Evolutionary conservation across 2,113 vertebrate species (phyloP).

Genomic region (Bujurquina vittata): DNA sequence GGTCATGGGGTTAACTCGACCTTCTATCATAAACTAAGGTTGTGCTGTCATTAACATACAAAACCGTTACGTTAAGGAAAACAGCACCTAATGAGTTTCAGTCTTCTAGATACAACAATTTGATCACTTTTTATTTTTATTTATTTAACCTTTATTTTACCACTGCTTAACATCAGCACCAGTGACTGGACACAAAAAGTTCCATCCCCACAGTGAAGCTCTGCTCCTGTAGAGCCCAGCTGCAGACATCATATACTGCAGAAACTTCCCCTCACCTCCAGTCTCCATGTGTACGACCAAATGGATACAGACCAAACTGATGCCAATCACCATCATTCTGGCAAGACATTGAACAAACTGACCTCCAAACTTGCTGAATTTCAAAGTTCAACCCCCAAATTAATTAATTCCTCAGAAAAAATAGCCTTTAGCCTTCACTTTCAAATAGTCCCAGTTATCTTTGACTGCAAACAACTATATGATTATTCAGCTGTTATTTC

Average conservation of each 20-base stretch:
- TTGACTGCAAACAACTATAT: not conserved
- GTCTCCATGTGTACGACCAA: not conserved
- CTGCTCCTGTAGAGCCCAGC: not conserved
- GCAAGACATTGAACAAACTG: not conserved
- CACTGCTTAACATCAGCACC: too few relatives aligned
- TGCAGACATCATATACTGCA: not conserved
- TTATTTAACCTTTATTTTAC: too few relatives aligned
- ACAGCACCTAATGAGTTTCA: not conserved
- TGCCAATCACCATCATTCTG: not conserved
- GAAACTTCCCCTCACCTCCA: not conserved
- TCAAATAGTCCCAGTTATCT: not conserved
- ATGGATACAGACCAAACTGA: too few relatives aligned
- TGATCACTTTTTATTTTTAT: not conserved
- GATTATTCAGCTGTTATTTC: not conserved
- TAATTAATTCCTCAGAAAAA: not conserved
- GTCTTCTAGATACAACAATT: not conserved
- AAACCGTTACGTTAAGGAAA: not conserved
- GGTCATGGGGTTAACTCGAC: conserved; percentile 41
- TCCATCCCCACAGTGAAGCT: not conserved
- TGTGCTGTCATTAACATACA: conserved; percentile 1
- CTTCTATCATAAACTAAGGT: conserved; percentile 11
- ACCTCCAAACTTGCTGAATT: not conserved
- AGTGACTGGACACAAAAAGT: not conserved
- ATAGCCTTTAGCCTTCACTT: not conserved
- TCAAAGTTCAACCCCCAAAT: not conserved